Percentiles rank a stretch among this genome's conserved stretches.
These are phyloP conservation scores for Rhynchophorus ferrugineus DNA, from an alignment of 1,140 invertebrate genomes.

Conservation along the genomic window DNA sequence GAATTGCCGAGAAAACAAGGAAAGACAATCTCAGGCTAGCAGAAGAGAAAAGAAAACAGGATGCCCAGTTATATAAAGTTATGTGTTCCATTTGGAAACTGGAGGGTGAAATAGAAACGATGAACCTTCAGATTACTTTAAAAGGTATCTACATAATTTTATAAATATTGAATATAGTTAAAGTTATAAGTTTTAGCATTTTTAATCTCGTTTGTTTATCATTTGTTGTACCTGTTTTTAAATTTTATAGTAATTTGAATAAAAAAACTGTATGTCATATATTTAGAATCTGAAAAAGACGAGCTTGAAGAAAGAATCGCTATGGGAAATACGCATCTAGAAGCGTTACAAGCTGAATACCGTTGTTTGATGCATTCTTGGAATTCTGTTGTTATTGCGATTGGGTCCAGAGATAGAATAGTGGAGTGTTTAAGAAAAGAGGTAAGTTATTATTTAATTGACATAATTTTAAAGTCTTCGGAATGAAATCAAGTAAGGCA, in stretches of 20 bases:
- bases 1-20: conserved; percentile 48
- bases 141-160: conserved; percentile 31
- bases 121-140: conserved; percentile 47
- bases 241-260: too few species aligned
- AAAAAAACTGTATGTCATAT: too few species aligned
- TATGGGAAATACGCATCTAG: conserved; percentile 59
- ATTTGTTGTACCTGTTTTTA: too few species aligned
- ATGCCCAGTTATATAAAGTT: conserved; percentile 47
- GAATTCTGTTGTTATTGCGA: conserved; percentile 62
- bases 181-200: neutral
- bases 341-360: conserved; percentile 60
- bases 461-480: neutral
- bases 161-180: neutral
- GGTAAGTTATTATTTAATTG: conserved; percentile 42
- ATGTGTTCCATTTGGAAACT: conserved; percentile 48
- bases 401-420: conserved; percentile 58
- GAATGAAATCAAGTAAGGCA: too few species aligned
- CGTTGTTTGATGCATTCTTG: conserved; percentile 58
- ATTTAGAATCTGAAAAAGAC: conserved; percentile 45
- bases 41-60: conserved; percentile 47
- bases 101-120: conserved; percentile 45
- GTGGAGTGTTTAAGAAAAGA: conserved; percentile 54
- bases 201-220: neutral
- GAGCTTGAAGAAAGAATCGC: conserved; percentile 45
- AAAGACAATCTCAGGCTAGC: conserved; percentile 44